Conservation (phyloP, 2,888 invertebrate genomes). For the Microctonus aethiopoides region DNA sequence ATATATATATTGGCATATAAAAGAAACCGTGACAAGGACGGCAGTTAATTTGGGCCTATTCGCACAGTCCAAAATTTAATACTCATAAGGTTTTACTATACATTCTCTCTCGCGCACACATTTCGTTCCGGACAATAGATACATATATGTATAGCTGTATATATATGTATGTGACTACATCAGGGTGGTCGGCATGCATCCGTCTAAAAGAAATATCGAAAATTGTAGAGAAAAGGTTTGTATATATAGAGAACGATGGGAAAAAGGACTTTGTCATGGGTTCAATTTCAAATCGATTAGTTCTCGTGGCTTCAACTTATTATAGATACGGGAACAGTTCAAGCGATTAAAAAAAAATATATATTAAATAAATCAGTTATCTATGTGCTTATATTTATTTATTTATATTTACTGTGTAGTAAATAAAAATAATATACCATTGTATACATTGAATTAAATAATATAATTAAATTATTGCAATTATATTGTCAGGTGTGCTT, state of each 20-base stretch:
- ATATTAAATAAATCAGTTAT: not conserved
- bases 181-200: constrained; percentile 26
- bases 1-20: not conserved
- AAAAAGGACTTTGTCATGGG: constrained; percentile 27
- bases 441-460: not conserved
- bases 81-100: not conserved
- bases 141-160: not conserved
- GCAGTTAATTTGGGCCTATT: constrained; percentile 30
- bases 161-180: not conserved
- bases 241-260: constrained; percentile 19
- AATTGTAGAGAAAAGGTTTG: constrained; percentile 16
- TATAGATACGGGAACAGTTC: not conserved
- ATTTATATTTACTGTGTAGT: not conserved
- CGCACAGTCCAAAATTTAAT: constrained; percentile 19
- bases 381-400: no score
- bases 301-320: constrained; percentile 7
- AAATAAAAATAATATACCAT: not conserved
- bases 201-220: constrained; percentile 4
- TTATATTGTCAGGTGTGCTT: not conserved
- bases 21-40: constrained; percentile 29
- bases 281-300: constrained; percentile 25
- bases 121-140: constrained; percentile 27
- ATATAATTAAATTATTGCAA: not conserved
- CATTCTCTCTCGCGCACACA: constrained; percentile 2
- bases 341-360: not conserved